Percentiles rank a stretch among this genome's conserved stretches.
Conservation (phyloP, 2,797 vertebrate genomes). For the Scyliorhinus canicula region DNA sequence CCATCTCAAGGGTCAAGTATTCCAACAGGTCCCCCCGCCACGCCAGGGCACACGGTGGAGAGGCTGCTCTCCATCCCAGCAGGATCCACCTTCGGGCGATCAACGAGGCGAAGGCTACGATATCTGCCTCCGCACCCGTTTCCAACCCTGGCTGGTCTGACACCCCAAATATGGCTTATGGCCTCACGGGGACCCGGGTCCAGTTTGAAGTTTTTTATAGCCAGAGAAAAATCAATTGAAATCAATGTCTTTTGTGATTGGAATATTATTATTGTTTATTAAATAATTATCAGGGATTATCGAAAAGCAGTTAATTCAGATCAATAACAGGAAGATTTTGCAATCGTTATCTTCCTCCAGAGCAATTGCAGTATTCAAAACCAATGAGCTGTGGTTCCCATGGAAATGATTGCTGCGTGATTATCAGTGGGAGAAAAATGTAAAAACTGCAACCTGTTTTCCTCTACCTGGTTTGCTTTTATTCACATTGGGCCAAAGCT, state of each 20-base stretch:
- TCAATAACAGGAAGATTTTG: neutral
- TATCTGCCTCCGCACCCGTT: too few species aligned
- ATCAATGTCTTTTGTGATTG: neutral
- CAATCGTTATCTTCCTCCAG: neutral
- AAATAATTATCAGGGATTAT: neutral
- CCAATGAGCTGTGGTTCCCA: neutral
- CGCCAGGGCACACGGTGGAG: too few species aligned
- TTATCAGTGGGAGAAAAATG: neutral
- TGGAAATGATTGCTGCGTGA: neutral
- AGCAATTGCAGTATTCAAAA: neutral
- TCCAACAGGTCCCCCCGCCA: too few species aligned
- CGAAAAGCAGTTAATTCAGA: neutral
- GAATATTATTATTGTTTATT: neutral
- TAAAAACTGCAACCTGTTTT: neutral
- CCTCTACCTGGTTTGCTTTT: neutral
- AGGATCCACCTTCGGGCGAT: too few species aligned
- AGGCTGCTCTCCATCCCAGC: too few species aligned
- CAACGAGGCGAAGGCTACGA: too few species aligned
- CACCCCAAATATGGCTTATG: too few species aligned
- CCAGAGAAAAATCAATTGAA: neutral
- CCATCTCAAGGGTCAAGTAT: too few species aligned
- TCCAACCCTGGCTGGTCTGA: too few species aligned
- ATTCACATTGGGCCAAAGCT: neutral
- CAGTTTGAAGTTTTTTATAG: neutral
- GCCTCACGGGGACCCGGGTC: too few species aligned